These are phyloP conservation scores for Leptodirus hochenwartii DNA, from an alignment of 2,888 invertebrate genomes.

Conservation along the genomic window DNA sequence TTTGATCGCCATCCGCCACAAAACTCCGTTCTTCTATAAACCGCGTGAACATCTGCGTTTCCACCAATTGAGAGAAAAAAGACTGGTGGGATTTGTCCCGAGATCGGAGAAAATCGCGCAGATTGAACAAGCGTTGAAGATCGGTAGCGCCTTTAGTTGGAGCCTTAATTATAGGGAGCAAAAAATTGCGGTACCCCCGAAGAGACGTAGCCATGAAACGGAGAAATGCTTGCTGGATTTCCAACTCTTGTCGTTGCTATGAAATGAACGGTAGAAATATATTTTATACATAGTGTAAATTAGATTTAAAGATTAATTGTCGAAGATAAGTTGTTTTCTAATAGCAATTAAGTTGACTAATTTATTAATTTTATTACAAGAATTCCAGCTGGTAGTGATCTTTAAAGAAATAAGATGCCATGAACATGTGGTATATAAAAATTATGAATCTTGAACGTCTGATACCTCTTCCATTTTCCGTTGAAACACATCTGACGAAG, in stretches of 20 bases:
- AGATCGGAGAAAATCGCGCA: conserved; percentile 70
- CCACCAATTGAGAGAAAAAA: conserved; percentile 77
- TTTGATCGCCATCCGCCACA: conserved; percentile 94
- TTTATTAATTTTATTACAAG: no score
- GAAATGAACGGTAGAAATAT: conserved; percentile 14
- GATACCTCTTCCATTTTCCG: conserved; percentile 59
- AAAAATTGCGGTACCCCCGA: conserved; percentile 72
- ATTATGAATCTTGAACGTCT: conserved; percentile 6
- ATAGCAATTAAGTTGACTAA: no score
- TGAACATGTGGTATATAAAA: no score
- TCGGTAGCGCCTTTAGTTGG: conserved; percentile 91
- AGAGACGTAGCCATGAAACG: conserved; percentile 86
- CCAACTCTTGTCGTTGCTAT: conserved; percentile 70
- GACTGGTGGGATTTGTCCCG: conserved; percentile 77
- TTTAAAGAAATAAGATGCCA: no score
- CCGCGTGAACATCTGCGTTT: conserved; percentile 93
- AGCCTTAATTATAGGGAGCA: conserved; percentile 84
- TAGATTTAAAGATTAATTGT: conserved; percentile 9
- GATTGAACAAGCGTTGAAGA: conserved; percentile 85
- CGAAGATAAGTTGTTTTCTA: no score
- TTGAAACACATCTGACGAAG: conserved; percentile 66
- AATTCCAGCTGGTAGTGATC: no score
- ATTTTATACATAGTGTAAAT: no score
- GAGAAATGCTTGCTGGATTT: conserved; percentile 94
- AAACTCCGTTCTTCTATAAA: conserved; percentile 98